phyloP scores from a whole-genome alignment of 2,113 vertebrate species.

The Cyrtonyx montezumae region DNA sequence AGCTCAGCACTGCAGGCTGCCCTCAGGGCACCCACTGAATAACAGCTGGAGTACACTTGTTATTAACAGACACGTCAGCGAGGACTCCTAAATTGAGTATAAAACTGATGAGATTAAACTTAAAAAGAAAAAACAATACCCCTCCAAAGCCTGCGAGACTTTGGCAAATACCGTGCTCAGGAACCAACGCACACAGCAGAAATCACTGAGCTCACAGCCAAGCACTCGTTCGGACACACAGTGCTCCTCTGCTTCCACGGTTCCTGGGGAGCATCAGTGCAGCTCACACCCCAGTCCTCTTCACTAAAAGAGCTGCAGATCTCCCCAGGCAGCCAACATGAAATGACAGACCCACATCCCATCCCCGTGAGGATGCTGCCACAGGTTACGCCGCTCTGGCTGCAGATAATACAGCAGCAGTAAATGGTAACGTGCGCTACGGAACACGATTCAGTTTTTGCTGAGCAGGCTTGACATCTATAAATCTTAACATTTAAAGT shows the following conservation, averaged over 20 bases:
- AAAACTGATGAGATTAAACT: not conserved
- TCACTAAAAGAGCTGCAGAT: not conserved
- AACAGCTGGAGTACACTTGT: fast-evolving
- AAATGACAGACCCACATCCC: not conserved
- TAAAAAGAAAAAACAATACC: not conserved
- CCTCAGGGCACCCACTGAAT: fast-evolving
- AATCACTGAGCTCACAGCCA: not conserved
- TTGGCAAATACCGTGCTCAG: not conserved
- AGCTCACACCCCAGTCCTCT: not conserved
- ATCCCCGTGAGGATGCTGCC: slow-evolving; percentile 23
- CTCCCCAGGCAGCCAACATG: not conserved
- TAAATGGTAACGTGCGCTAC: slow-evolving; percentile 3
- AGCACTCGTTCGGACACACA: fast-evolving
- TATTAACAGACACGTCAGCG: fast-evolving
- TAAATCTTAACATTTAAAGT: slow-evolving; percentile 70
- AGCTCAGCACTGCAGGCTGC: not conserved
- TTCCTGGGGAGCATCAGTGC: not conserved
- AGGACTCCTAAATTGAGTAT: not conserved
- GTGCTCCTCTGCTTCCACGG: fast-evolving
- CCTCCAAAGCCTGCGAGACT: not conserved
- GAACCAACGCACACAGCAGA: not conserved
- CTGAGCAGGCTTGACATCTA: slow-evolving; percentile 45
- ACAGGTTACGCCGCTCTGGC: slow-evolving; percentile 15
- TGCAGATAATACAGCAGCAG: not conserved
- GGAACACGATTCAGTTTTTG: slow-evolving; percentile 58